These are phyloP conservation scores for Zaprionus vittiger DNA, from an alignment of 1,140 invertebrate genomes.

Conservation along the genomic window DNA sequence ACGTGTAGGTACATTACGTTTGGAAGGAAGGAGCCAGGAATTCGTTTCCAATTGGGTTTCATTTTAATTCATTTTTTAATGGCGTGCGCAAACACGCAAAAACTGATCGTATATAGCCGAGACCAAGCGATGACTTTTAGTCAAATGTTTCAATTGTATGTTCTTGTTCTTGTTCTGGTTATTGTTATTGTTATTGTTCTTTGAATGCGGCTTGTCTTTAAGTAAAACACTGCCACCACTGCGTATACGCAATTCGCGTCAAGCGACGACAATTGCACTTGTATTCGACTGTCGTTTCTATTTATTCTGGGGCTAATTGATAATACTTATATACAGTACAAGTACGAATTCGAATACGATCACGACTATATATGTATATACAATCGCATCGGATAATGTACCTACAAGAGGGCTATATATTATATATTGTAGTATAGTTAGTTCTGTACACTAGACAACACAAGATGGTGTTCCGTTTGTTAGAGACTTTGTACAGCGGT, in stretches of 20 bases:
- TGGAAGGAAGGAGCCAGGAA: neutral
- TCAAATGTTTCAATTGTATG: neutral
- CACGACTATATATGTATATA: slow-evolving; percentile 47
- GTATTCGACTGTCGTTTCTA: slow-evolving; percentile 63
- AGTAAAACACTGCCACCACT: slow-evolving; percentile 85
- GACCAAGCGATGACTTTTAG: slow-evolving; percentile 55
- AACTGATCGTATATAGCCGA: slow-evolving; percentile 35
- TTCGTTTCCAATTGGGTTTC: slow-evolving; percentile 6
- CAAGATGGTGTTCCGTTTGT: slow-evolving; percentile 14
- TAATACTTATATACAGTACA: slow-evolving; percentile 56
- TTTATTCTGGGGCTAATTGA: slow-evolving; percentile 21
- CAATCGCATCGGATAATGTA: slow-evolving; percentile 32
- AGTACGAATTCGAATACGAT: slow-evolving; percentile 8
- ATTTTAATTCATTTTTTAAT: no score
- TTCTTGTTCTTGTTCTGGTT: slow-evolving; percentile 7
- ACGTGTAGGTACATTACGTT: slow-evolving; percentile 22
- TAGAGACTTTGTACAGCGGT: slow-evolving; percentile 49
- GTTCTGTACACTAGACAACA: slow-evolving; percentile 64
- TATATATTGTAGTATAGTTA: neutral
- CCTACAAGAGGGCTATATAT: slow-evolving; percentile 25
- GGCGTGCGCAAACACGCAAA: neutral
- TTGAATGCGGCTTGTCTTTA: slow-evolving; percentile 72
- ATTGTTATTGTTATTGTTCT: slow-evolving; percentile 11
- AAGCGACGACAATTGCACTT: slow-evolving; percentile 60
- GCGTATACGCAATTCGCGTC: slow-evolving; percentile 76